These are phyloP conservation scores for Rhagium mordax DNA, from an alignment of 2,888 invertebrate species.

Conservation along the genomic window DNA sequence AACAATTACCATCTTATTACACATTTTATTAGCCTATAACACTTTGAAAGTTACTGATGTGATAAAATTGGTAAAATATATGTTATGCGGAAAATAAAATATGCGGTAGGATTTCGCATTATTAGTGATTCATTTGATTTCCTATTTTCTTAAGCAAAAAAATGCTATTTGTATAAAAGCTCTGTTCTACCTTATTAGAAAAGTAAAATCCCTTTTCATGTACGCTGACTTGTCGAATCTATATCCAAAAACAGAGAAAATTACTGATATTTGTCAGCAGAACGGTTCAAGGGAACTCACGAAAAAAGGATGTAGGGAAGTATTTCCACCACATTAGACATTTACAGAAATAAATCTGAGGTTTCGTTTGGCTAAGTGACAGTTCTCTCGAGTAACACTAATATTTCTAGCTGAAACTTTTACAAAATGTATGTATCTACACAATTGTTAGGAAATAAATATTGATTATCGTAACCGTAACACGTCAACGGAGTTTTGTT, in stretches of 20 bases:
- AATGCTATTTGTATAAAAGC: too few species aligned
- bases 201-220: slow-evolving; percentile 5
- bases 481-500: slow-evolving; percentile 2
- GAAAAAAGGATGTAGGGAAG: slow-evolving; percentile 16
- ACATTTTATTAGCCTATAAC: too few species aligned
- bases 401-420: slow-evolving; percentile 28
- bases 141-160: too few species aligned
- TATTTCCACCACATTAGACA: slow-evolving; percentile 22
- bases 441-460: slow-evolving; percentile 15
- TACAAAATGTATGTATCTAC: slow-evolving; percentile 19
- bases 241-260: slow-evolving; percentile 28
- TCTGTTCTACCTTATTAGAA: slow-evolving; percentile 13
- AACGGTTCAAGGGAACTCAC: slow-evolving; percentile 17
- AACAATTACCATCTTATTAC: too few species aligned
- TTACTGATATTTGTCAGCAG: slow-evolving; percentile 27
- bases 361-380: slow-evolving; percentile 28
- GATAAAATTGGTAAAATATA: too few species aligned
- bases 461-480: slow-evolving; percentile 7
- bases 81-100: too few species aligned
- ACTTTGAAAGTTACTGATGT: too few species aligned
- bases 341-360: slow-evolving; percentile 26
- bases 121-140: too few species aligned
- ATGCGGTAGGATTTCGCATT: too few species aligned
- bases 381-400: slow-evolving; percentile 22
- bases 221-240: slow-evolving; percentile 22